Conservation (phyloP, 2,888 invertebrate species). For the Molanna angustata region DNA sequence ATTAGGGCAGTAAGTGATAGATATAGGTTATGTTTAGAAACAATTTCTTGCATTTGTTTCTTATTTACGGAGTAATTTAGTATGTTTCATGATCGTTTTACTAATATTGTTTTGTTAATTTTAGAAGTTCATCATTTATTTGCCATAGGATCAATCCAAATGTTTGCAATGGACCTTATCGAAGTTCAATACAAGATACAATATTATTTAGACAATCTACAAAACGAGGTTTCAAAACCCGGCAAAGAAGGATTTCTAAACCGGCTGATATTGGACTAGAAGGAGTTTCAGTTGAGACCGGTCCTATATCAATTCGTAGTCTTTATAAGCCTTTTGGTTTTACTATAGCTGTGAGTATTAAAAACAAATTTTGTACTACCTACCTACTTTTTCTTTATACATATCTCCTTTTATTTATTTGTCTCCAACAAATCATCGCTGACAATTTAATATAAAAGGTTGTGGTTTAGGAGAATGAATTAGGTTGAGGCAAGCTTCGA, state of each 20-base stretch:
- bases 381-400: no score
- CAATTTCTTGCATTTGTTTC: not conserved
- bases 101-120: slow-evolving; percentile 1
- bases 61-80: not conserved
- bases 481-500: not conserved
- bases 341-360: slow-evolving; percentile 59
- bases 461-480: not conserved
- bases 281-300: slow-evolving; percentile 44
- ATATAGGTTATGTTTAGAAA: slow-evolving; percentile 24
- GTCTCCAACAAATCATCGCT: no score
- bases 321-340: slow-evolving; percentile 64
- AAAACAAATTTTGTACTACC: no score
- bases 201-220: slow-evolving; percentile 17
- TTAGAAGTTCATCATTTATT: slow-evolving; percentile 16
- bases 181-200: slow-evolving; percentile 4
- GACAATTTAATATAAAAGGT: not conserved
- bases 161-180: slow-evolving; percentile 10
- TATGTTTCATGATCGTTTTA: not conserved
- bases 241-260: slow-evolving; percentile 13
- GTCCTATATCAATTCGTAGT: slow-evolving; percentile 45
- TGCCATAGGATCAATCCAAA: slow-evolving; percentile 12
- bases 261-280: slow-evolving; percentile 38
- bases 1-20: slow-evolving; percentile 14
- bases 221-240: slow-evolving; percentile 24
- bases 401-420: no score